Base-by-base conservation (phyloP, 1,140 invertebrate genomes). In the Holotrichia oblita region DNA sequence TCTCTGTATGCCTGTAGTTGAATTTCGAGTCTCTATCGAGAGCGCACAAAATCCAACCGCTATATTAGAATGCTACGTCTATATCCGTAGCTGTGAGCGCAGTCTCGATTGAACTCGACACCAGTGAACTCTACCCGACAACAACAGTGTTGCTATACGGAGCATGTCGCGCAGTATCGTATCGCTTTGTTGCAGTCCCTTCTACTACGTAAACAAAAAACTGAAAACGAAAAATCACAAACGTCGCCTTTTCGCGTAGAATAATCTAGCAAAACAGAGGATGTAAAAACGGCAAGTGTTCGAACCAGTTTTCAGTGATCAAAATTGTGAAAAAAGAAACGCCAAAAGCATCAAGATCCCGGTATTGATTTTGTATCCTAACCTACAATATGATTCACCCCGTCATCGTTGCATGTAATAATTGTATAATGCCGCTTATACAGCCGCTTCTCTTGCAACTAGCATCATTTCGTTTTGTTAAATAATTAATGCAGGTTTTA, bases 321-420 rank as follows among this genome's bases (percentile, higher is more conserved):
- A 64, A 20, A 64, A 6, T 64, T 20, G 24, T 9, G 24, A 17
- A n/a, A n/a, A n/a, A n/a, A n/a, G 61, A 20, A 64, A 64, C 17
- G 61, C 61, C 24, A n/a, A 64, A 27, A 64, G 8, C 61, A 64
- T 64, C 10, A 20, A 9, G 61, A 64, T 64, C 61, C 75, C 40
- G 61, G 78, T 81, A 81, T 81, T 80, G 80, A 81, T 81, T 81
- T 81, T 80, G 61, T 41, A 44, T 79, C 59, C 61, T 81, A 79
- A 81, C 80, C 80, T 81, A 79, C 72, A 59, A 76, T 73, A 77
- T 79, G 77, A 79, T 77, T 80, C 80, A 80, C 78, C 78, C 79
- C 77, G 61, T 10, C 61, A 20, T 20, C 61, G 61, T 20, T 64
- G 12, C 14, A 64, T 24, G 61, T 27, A 10, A 48, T 48, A 48